phyloP scores from a whole-genome alignment of 2,113 vertebrate genomes.

The Monopterus albus region DNA sequence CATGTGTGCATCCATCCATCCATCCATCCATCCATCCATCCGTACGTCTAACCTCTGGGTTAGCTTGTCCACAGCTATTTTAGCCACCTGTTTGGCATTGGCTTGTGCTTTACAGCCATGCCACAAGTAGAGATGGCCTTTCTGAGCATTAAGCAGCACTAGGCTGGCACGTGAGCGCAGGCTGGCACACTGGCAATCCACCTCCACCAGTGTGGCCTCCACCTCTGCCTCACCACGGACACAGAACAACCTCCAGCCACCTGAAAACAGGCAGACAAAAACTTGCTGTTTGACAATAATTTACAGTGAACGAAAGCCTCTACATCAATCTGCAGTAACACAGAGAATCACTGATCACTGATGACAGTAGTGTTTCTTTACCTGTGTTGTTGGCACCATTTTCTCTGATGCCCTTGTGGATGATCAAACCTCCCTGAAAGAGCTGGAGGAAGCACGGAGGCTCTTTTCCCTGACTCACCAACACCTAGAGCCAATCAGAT shows the following conservation, averaged over 20 bases:
- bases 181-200: conserved; percentile 74
- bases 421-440: conserved; percentile 82
- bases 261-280: conserved; percentile 51
- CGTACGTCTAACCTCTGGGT: conserved; percentile 63
- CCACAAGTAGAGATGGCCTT: conserved; percentile 78
- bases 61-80: conserved; percentile 74
- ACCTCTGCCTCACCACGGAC: conserved; percentile 76
- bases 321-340: too few relatives aligned
- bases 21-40: too few relatives aligned
- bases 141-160: conserved; percentile 74
- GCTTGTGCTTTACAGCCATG: conserved; percentile 81
- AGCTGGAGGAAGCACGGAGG: conserved; percentile 86
- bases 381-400: conserved; percentile 64
- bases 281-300: neutral
- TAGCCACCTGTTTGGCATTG: conserved; percentile 74
- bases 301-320: neutral
- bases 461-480: conserved; percentile 84
- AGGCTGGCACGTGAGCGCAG: conserved; percentile 82
- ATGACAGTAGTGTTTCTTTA: conserved; percentile 45
- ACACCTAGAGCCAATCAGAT: conserved; percentile 62
- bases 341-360: neutral
- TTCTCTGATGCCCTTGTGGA: conserved; percentile 82
- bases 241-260: conserved; percentile 79
- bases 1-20: neutral
- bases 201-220: conserved; percentile 83